Evolutionary conservation across 2,797 vertebrate genomes (phyloP), one percentile per base, ranked within the genome.

Genomic region (Anolis apletophallus): DNA sequence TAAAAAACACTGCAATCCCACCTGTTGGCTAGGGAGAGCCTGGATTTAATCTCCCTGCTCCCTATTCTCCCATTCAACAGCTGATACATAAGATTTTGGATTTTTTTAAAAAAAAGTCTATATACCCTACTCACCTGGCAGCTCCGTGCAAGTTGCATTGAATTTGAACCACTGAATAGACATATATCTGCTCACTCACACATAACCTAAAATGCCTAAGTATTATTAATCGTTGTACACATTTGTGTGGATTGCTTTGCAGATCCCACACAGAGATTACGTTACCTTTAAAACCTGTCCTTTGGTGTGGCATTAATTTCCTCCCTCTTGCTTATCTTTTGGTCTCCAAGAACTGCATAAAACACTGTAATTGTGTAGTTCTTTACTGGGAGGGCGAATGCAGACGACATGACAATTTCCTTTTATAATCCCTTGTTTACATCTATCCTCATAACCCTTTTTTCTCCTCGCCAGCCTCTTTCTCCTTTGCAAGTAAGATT

Each of bases 191-290:
- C 11, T n/a, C 76, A 59, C 17, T 34, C 64, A 50, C 23, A 4
- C 21, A 46, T 50, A 83, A 85, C 9, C 91, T 90, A 93, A 81
- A 92, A 91, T 92, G 94, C 90, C 81, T 87, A 76, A 61, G 79
- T 89, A 90, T 92, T 94, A 89, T 87, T 92, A 83, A 86, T 88
- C 85, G 93, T 86, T 94, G 88, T 91, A 84, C 91, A 84, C 90
- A 92, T 94, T 93, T 93, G 81, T 87, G 88, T 91, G 86, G 90
- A 93, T 94, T 93, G 88, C 91, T 86, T 91, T 87, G 81, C 71
- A 93, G 88, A 90, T 91, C 85, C 92, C 83, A 84, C 46, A 29
- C 87, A 92, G 88, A 93, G 92, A 94, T 94, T 90, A 88, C 89
- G 89, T 94, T 90, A 92, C 91, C 94, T 64, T 85, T 91, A 92